A percentile compares a stretch with the other conserved stretches of the same genome.
phyloP scores from a whole-genome alignment of 2,888 invertebrate species.

The Cheilosia vernalis region DNA sequence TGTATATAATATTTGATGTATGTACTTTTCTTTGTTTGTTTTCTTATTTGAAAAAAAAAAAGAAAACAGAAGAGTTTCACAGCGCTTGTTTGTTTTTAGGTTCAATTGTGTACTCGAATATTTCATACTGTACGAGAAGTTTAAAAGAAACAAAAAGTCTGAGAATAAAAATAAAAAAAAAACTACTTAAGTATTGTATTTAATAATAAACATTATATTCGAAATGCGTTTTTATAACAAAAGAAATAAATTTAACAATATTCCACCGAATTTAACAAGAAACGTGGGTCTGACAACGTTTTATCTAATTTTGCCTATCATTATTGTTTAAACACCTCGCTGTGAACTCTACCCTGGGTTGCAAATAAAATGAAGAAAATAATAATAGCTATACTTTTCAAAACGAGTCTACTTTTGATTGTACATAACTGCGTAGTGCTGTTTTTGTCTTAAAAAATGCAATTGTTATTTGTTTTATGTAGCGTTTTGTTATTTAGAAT shows the following conservation, averaged over 20 bases:
- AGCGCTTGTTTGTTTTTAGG: constrained; percentile 40
- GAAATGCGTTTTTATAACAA: constrained; percentile 5
- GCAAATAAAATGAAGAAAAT: neutral
- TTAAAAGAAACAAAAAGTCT: constrained; percentile 43
- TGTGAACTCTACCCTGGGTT: constrained; percentile 43
- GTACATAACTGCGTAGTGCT: neutral
- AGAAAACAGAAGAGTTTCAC: constrained; percentile 44
- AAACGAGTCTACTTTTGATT: neutral
- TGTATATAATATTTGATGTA: constrained; percentile 61
- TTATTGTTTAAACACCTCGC: constrained; percentile 29
- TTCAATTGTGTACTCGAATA: constrained; percentile 48
- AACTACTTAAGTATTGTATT: constrained; percentile 53
- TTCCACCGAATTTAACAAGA: constrained; percentile 64
- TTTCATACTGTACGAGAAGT: constrained; percentile 29
- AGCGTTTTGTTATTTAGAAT: constrained; percentile 20
- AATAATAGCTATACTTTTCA: neutral
- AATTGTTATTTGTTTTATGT: neutral
- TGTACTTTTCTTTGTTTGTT: constrained; percentile 22
- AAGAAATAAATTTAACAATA: constrained; percentile 5
- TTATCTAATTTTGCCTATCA: constrained; percentile 9
- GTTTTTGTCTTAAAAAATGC: neutral
- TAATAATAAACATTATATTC: constrained; percentile 35
- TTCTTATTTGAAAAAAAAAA: constrained; percentile 16
- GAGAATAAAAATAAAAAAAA: constrained; percentile 26
- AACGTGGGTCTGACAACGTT: constrained; percentile 47